A percentile compares a stretch with the other conserved stretches of the same genome.
Evolutionary conservation across 2,888 invertebrate genomes (phyloP).

Genomic region (Melanargia galathea): DNA sequence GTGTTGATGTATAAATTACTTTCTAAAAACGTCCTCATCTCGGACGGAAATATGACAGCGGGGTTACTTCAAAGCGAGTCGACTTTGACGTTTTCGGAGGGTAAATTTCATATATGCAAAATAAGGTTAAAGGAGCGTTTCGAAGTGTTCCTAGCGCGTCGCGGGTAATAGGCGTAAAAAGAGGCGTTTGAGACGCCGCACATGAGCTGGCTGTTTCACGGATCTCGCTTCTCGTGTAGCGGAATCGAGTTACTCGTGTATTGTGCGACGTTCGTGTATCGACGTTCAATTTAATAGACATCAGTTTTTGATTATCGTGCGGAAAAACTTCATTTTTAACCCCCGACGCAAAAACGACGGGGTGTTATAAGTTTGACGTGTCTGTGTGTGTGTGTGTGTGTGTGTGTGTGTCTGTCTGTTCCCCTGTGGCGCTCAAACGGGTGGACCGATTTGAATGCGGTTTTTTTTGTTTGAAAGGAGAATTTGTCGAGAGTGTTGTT

Average conservation of each 20-base stretch:
- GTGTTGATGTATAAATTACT: slow-evolving; percentile 21
- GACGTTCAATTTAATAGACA: not conserved
- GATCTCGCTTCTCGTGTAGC: not conserved
- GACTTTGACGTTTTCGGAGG: slow-evolving; percentile 24
- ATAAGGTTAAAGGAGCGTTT: slow-evolving; percentile 27
- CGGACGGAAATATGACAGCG: slow-evolving; percentile 15
- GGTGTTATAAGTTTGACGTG: no score
- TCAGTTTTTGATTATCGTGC: no score
- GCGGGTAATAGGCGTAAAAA: slow-evolving; percentile 30
- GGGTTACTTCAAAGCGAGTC: slow-evolving; percentile 19
- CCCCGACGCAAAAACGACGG: no score
- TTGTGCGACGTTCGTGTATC: not conserved
- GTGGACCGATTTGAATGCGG: no score
- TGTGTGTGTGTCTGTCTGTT: no score
- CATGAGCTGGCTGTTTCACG: not conserved
- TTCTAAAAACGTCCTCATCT: slow-evolving; percentile 16
- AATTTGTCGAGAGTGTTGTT: no score
- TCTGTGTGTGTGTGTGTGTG: no score
- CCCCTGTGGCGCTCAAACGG: no score
- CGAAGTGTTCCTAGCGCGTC: slow-evolving; percentile 23
- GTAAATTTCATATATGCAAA: slow-evolving; percentile 30
- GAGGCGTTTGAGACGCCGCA: slow-evolving; percentile 22
- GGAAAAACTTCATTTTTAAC: no score
- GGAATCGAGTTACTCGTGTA: slow-evolving; percentile 14
- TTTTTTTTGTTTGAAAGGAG: no score